phyloP scores from a whole-genome alignment of 2,888 invertebrate species.

The Dorcus parallelipipedus region DNA sequence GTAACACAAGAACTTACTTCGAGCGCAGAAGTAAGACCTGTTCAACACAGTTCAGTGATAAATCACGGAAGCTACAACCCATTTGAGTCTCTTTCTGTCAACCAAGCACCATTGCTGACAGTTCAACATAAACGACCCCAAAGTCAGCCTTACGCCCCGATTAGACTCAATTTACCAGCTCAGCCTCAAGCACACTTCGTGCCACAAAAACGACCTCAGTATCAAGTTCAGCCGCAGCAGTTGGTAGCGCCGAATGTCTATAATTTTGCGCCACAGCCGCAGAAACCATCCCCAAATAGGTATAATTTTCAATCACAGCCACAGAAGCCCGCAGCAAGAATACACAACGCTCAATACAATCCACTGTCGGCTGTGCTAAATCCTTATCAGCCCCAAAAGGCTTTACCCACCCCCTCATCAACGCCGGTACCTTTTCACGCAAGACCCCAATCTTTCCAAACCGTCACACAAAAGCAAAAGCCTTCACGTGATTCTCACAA shows the following conservation, averaged over 20 bases:
- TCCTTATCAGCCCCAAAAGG: neutral
- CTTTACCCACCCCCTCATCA: neutral
- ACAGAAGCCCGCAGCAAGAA: too few species aligned
- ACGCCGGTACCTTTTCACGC: neutral
- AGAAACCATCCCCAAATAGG: too few species aligned
- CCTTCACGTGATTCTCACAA: too few species aligned
- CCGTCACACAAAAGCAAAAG: too few species aligned
- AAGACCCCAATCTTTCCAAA: neutral
- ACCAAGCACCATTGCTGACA: neutral
- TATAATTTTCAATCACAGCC: too few species aligned
- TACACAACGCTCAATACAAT: too few species aligned
- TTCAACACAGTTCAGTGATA: slow-evolving; percentile 22
- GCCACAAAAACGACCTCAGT: neutral
- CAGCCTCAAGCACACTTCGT: neutral
- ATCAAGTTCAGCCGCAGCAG: too few species aligned
- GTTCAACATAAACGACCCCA: neutral
- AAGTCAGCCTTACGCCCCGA: neutral
- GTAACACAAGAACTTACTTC: neutral
- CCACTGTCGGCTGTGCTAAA: neutral
- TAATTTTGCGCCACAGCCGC: too few species aligned
- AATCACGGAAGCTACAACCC: slow-evolving; percentile 19
- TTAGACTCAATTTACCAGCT: neutral
- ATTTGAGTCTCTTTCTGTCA: neutral
- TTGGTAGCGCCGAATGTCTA: too few species aligned
- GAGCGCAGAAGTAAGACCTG: slow-evolving; percentile 16